These are phyloP conservation scores for Plecturocebus donacophilus DNA, from an alignment of 2,113 vertebrate genomes.

Conservation along the genomic window DNA sequence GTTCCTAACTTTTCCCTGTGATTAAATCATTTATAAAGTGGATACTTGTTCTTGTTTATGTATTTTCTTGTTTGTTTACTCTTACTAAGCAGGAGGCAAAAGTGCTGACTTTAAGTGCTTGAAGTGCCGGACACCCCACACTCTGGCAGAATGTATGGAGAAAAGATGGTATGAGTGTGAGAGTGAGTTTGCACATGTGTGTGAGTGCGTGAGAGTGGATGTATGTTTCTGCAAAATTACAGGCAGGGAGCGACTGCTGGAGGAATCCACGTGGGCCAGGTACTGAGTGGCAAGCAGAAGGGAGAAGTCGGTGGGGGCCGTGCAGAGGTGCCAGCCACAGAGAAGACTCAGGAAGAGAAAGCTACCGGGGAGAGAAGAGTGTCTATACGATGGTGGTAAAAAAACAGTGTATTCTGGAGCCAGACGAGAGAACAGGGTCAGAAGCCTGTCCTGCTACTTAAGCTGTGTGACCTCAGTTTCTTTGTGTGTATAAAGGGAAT, in stretches of 20 bases:
- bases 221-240: not conserved
- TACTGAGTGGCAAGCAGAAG: accelerated
- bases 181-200: not conserved
- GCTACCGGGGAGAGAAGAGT: not conserved
- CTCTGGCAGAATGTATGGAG: not conserved
- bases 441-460: not conserved
- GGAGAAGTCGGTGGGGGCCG: no score
- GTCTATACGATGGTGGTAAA: not conserved
- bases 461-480: not conserved
- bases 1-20: not conserved
- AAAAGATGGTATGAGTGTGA: not conserved
- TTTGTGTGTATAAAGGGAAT: not conserved
- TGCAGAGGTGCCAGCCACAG: no score
- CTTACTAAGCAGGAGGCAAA: not conserved
- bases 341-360: not conserved
- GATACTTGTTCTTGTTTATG: not conserved
- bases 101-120: not conserved
- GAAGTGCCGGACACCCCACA: not conserved
- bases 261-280: not conserved
- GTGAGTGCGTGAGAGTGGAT: not conserved
- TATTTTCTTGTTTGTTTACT: not conserved
- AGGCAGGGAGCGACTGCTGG: not conserved
- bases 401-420: not conserved
- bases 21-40: not conserved
- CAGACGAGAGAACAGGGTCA: not conserved